phyloP scores from a whole-genome alignment of 2,888 invertebrate genomes.

The Aproaerema taeniolella region DNA sequence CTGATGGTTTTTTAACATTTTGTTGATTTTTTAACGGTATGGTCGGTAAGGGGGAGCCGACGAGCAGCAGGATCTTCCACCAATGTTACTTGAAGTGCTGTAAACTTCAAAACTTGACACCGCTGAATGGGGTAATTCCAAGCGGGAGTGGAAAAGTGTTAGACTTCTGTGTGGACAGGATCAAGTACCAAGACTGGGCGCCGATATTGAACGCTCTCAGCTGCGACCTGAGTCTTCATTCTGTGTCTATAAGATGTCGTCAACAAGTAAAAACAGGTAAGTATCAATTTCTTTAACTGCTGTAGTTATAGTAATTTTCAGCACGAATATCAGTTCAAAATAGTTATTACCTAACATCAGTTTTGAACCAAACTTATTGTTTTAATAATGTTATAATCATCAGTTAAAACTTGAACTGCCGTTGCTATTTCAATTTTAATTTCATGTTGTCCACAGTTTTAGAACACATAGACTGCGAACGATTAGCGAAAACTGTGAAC shows the following conservation, averaged over 20 bases:
- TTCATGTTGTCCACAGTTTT: constrained; percentile 41
- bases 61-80: constrained; percentile 64
- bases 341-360: too few relatives aligned
- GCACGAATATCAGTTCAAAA: too few relatives aligned
- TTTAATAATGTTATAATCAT: too few relatives aligned
- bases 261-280: constrained; percentile 65
- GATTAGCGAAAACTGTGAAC: constrained; percentile 78
- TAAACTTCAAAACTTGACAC: constrained; percentile 66
- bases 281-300: too few relatives aligned
- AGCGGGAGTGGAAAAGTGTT: constrained; percentile 70
- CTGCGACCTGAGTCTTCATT: constrained; percentile 83
- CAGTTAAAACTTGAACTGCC: too few relatives aligned
- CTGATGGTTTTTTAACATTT: constrained; percentile 42
- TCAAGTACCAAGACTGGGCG: constrained; percentile 86
- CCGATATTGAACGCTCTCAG: constrained; percentile 84
- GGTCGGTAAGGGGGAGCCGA: constrained; percentile 64
- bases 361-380: too few relatives aligned
- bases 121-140: constrained; percentile 55
- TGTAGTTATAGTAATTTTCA: too few relatives aligned
- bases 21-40: constrained; percentile 38
- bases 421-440: too few relatives aligned
- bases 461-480: constrained; percentile 75
- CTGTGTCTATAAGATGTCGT: constrained; percentile 81
- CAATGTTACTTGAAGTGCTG: constrained; percentile 72
- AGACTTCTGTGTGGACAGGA: constrained; percentile 85